These are phyloP conservation scores for Proteles cristata DNA, from an alignment of 2,113 vertebrate species.

Conservation along the genomic window DNA sequence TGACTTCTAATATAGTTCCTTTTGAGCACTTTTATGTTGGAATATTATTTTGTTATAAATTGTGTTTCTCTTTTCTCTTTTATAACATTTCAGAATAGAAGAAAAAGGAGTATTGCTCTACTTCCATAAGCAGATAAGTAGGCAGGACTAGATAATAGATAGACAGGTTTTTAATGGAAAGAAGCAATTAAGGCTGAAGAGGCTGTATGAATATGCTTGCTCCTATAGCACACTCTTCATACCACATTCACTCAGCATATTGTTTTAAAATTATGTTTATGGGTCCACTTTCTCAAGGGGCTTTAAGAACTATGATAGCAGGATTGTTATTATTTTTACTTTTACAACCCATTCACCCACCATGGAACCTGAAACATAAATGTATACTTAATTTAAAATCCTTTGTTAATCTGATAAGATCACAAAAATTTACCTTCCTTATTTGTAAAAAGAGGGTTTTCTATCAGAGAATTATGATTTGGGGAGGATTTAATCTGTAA, in stretches of 20 bases:
- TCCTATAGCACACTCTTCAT: background rate
- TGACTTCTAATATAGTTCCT: background rate
- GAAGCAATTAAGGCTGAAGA: background rate
- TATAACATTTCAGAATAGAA: background rate
- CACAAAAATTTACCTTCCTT: background rate
- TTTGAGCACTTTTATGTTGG: background rate
- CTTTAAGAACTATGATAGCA: background rate
- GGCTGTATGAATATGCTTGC: background rate
- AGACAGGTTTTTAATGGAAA: background rate
- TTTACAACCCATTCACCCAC: background rate
- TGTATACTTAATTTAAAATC: background rate
- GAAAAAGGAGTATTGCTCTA: background rate
- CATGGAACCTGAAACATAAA: background rate
- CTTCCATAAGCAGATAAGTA: background rate
- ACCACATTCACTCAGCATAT: background rate
- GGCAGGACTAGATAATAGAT: background rate
- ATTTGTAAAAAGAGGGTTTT: background rate
- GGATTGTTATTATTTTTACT: background rate
- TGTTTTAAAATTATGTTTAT: background rate
- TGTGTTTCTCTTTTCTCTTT: background rate
- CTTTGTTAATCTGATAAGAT: background rate
- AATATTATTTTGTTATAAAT: background rate
- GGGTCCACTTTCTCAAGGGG: background rate
- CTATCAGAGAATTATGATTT: background rate
- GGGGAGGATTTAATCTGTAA: background rate